phyloP scores from a whole-genome alignment of 2,888 invertebrate species.

The Ecliptopera silaceata region DNA sequence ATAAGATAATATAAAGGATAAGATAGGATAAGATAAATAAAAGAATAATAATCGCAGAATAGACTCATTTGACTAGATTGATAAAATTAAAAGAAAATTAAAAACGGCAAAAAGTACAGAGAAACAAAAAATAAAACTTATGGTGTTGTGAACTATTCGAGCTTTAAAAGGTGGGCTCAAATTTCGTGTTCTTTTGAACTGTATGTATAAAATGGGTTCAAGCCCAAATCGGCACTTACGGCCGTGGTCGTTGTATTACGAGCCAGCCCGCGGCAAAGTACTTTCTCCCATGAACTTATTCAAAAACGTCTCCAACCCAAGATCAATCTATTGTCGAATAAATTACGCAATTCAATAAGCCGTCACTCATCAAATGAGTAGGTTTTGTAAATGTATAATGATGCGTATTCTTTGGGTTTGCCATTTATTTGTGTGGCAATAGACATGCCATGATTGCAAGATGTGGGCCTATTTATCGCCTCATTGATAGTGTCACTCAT shows the following conservation, averaged over 20 bases:
- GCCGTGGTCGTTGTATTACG: constrained; percentile 49
- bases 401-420: constrained; percentile 75
- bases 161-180: not conserved
- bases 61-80: too few species aligned
- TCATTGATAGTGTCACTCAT: constrained; percentile 39
- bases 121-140: too few species aligned
- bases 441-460: constrained; percentile 60
- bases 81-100: too few species aligned
- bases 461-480: constrained; percentile 47
- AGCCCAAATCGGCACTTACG: constrained; percentile 23
- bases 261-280: constrained; percentile 59
- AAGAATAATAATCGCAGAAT: too few species aligned
- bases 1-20: too few species aligned
- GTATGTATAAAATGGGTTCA: not conserved
- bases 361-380: constrained; percentile 75
- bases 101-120: too few species aligned
- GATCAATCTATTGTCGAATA: constrained; percentile 73
- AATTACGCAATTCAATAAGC: constrained; percentile 73
- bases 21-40: too few species aligned
- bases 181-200: not conserved
- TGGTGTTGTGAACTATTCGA: not conserved
- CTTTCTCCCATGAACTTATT: constrained; percentile 80
- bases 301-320: constrained; percentile 77
- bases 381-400: constrained; percentile 77
- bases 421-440: constrained; percentile 79